These are phyloP conservation scores for Brachionus asplanchnoidis DNA, from an alignment of 1,140 invertebrate genomes.

Conservation along the genomic window DNA sequence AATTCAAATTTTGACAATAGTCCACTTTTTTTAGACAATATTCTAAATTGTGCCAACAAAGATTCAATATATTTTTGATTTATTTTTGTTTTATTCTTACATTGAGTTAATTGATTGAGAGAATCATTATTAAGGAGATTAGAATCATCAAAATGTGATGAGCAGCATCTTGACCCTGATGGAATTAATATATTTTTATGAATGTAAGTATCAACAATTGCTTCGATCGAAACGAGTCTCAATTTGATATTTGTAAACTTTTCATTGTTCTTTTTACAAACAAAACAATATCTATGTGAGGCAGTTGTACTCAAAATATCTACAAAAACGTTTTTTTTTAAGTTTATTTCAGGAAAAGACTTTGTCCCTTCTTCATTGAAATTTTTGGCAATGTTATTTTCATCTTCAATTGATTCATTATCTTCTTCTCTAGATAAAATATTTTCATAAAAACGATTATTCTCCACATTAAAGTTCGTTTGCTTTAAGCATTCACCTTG, in stretches of 20 bases:
- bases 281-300: background rate
- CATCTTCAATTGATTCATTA: background rate
- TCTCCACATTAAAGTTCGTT: background rate
- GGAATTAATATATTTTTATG: background rate
- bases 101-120: background rate
- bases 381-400: background rate
- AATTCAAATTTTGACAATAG: background rate
- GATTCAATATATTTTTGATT: background rate
- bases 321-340: background rate
- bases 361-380: background rate
- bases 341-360: background rate
- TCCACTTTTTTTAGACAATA: background rate
- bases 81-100: background rate
- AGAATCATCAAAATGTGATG: background rate
- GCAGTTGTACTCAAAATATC: background rate
- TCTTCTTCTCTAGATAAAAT: background rate
- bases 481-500: background rate
- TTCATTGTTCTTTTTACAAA: background rate
- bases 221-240: background rate
- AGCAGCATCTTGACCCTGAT: background rate
- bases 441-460: background rate
- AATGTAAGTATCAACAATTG: background rate
- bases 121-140: background rate
- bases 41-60: background rate
- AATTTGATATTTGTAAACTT: background rate